Conservation (phyloP, 1,140 invertebrate genomes). For the Calephelis virginiensis region DNA sequence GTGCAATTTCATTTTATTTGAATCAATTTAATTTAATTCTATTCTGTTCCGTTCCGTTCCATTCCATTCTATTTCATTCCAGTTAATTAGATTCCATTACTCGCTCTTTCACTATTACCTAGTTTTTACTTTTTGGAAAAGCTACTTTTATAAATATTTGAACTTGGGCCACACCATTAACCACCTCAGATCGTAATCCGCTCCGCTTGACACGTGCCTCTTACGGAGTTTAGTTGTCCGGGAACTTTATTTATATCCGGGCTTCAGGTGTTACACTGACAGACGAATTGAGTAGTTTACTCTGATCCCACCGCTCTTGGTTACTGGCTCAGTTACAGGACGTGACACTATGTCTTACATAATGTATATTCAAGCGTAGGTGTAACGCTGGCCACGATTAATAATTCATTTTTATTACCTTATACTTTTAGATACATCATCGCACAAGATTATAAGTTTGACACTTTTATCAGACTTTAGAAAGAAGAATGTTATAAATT, state of each 20-base stretch:
- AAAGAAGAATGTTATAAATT: too few species aligned
- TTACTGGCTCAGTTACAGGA: conserved; percentile 3
- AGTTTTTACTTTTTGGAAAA: neutral
- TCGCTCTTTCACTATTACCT: too few species aligned
- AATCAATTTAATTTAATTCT: too few species aligned
- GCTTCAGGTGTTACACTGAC: conserved; percentile 26
- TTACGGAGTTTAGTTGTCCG: conserved; percentile 28
- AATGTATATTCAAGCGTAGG: neutral
- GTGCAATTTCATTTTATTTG: too few species aligned
- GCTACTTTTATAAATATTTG: neutral
- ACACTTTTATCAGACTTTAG: too few species aligned
- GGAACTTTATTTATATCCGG: conserved; percentile 34
- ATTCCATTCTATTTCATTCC: too few species aligned
- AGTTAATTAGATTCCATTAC: too few species aligned
- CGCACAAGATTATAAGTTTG: too few species aligned
- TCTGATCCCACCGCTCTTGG: conserved; percentile 18
- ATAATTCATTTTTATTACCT: too few species aligned
- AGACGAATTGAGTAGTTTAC: conserved; percentile 24
- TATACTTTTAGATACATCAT: too few species aligned
- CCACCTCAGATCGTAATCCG: conserved; percentile 32
- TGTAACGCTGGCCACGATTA: too few species aligned
- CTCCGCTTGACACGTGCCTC: conserved; percentile 34
- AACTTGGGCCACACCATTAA: conserved; percentile 17
- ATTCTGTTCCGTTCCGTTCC: too few species aligned
- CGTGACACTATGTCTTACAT: conserved; percentile 10